phyloP scores from a whole-genome alignment of 2,113 vertebrate genomes.

The Sebastes schlegelii region DNA sequence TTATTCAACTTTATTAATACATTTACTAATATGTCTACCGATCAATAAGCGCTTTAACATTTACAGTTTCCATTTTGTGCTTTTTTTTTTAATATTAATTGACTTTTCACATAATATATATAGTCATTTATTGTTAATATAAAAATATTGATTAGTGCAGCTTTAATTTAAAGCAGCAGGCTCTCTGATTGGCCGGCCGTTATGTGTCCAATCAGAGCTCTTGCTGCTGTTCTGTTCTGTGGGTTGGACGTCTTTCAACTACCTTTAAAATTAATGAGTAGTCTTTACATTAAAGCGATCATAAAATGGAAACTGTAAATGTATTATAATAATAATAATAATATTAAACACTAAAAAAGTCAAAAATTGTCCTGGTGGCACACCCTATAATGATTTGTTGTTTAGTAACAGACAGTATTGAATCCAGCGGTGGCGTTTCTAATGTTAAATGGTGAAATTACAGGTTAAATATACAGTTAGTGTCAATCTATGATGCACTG shows the following conservation, averaged over 20 bases:
- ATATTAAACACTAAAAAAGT: not conserved
- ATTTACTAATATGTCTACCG: not conserved
- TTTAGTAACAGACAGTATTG: not conserved
- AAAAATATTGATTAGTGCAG: not conserved
- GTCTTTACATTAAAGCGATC: not conserved
- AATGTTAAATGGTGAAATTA: not conserved
- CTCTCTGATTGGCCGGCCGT: not conserved
- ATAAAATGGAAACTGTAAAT: not conserved
- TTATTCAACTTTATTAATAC: not conserved
- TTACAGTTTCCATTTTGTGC: not conserved
- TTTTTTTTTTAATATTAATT: not conserved
- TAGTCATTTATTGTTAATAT: not conserved
- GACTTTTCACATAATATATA: not conserved
- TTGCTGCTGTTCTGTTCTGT: too few species aligned
- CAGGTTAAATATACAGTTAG: not conserved
- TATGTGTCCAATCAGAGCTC: not conserved
- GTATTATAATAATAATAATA: not conserved
- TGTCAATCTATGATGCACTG: not conserved
- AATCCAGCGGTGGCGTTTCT: not conserved
- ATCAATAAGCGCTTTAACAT: not conserved
- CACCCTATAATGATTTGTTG: not conserved
- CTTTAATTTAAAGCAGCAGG: not conserved
- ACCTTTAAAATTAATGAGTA: not conserved
- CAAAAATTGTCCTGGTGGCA: not conserved
- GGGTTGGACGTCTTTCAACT: not conserved